A percentile compares a stretch with the other conserved stretches of the same genome.
phyloP scores from a whole-genome alignment of 1,140 invertebrate species.

The Drosophila sturtevanti region DNA sequence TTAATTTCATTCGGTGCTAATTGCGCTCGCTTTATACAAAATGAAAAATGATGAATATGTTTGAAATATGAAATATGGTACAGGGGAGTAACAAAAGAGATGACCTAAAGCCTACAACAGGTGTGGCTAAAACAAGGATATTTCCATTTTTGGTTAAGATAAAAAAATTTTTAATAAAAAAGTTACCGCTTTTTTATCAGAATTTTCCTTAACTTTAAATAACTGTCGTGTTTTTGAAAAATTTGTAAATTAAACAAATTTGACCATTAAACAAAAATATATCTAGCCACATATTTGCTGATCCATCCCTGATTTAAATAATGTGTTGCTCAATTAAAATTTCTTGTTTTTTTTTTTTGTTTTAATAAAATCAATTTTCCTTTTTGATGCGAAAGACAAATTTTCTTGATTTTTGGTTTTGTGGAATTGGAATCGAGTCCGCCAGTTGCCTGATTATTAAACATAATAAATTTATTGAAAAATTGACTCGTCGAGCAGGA shows the following conservation, averaged over 20 bases:
- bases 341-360: conserved; percentile 46
- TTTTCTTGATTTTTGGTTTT: conserved; percentile 31
- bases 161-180: no score
- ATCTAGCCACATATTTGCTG: not conserved
- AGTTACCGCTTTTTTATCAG: no score
- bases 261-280: no score
- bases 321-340: conserved; percentile 69
- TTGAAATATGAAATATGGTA: conserved; percentile 48
- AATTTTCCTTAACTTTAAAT: no score
- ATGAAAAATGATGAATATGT: conserved; percentile 56
- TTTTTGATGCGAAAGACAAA: conserved; percentile 53
- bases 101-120: conserved; percentile 18
- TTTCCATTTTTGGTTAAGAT: no score
- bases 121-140: not conserved
- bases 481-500: conserved; percentile 13
- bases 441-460: not conserved
- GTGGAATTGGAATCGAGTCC: not conserved
- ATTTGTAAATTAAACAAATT: no score
- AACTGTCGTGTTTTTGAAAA: no score
- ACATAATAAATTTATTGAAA: conserved; percentile 47
- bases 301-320: conserved; percentile 16
- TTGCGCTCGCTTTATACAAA: conserved; percentile 33
- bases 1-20: conserved; percentile 55
- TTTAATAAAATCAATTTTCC: conserved; percentile 17
- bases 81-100: conserved; percentile 15